phyloP scores from a whole-genome alignment of 2,797 vertebrate species.

The Siniperca undulata region DNA sequence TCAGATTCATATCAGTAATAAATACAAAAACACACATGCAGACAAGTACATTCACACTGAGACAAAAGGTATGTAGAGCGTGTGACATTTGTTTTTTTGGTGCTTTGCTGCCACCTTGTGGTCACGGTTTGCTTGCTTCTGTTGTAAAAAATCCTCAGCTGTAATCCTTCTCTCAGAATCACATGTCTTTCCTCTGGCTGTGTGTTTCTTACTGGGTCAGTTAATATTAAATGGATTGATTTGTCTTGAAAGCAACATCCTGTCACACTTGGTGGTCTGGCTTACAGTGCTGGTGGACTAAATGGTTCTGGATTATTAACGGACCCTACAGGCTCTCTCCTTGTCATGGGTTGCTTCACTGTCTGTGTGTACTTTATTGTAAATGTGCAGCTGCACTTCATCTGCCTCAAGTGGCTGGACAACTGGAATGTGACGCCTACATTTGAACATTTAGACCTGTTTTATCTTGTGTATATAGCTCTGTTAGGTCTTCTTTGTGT shows the following conservation, averaged over 20 bases:
- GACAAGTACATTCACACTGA: background rate
- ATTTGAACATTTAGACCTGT: slow-evolving; percentile 26
- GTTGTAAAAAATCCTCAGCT: background rate
- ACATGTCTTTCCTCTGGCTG: background rate
- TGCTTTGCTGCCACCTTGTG: slow-evolving; percentile 71
- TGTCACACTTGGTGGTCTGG: slow-evolving; percentile 33
- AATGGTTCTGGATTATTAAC: slow-evolving; percentile 36
- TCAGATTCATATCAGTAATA: background rate
- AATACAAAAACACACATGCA: background rate
- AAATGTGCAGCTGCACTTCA: slow-evolving; percentile 30
- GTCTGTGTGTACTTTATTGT: slow-evolving; percentile 32
- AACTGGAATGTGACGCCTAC: slow-evolving; percentile 62
- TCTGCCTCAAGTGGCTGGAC: slow-evolving; percentile 40
- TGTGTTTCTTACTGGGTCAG: slow-evolving; percentile 29
- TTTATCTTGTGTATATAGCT: background rate
- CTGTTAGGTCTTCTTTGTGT: background rate
- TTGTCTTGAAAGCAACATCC: slow-evolving; percentile 47
- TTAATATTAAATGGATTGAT: slow-evolving; percentile 38
- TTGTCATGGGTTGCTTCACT: slow-evolving; percentile 19
- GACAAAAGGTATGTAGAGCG: background rate
- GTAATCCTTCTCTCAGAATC: slow-evolving; percentile 6
- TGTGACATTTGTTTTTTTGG: slow-evolving; percentile 3
- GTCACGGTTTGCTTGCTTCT: slow-evolving; percentile 10
- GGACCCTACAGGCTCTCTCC: slow-evolving; percentile 11
- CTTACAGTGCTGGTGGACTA: slow-evolving; percentile 12